Base-by-base conservation (phyloP, 2,888 invertebrate genomes). In the Unio delphinus region DNA sequence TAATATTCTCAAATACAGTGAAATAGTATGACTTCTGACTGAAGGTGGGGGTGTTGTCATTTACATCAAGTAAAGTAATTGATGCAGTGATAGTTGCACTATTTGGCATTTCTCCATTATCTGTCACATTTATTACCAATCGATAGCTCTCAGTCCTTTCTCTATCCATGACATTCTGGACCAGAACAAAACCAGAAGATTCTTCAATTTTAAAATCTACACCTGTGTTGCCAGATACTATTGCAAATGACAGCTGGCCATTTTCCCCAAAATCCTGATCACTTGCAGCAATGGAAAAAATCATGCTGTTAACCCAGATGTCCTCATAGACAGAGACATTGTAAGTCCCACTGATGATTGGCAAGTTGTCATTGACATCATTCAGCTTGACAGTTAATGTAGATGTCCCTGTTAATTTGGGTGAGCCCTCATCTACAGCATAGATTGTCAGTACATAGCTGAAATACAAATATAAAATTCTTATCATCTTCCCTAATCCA, bases 1-100 rank as follows among this genome's bases (percentile, higher is more conserved):
- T 57, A 0, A 75, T 74, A 67, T 79, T 78, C 65, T 84, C 84
- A 3, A 64, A 30, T 23, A 83, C 72, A 30, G 55, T 72, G 30
- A 80, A 72, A 4, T 67, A 63, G 67, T 78, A 84, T 1, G 74
- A 65, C 11, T 68, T 57, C 11, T 61, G 61, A 8, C 59, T 57
- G 65, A 80, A 80, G 18, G 65, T 64, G 11, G 81, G 80, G 55
- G 28, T 57, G 71, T 81, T 81, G 68, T 82, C 80, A 67, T 82
- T 81, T 34, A 71, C 63, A 63, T 63, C 63, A 26, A 54, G 17
- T 20, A 63, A 26, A 11, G 63, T 54, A 23, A 63, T 11, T 20
- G 63, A 55, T 20, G 55, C 54, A 6, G 63, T 63, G 20, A 63
- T n/a, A 30, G 55, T 63, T 5, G 63, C 63, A 7, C 23, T 55